A percentile compares a stretch with the other conserved stretches of the same genome.
Conservation (phyloP, 2,113 vertebrate genomes). For the Sphyrna mokarran region DNA sequence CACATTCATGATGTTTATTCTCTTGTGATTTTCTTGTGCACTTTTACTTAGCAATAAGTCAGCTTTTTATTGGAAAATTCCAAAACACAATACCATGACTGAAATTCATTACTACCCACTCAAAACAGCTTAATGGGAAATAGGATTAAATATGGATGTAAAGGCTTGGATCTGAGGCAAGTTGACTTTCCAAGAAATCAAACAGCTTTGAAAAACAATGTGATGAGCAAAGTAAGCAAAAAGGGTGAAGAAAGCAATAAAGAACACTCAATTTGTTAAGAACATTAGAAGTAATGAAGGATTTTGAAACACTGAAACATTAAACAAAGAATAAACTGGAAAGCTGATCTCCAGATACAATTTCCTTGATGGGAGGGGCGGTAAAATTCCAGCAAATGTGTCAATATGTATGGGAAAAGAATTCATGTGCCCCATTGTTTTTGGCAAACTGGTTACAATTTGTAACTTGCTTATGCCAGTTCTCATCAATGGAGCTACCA, state of each 20-base stretch:
- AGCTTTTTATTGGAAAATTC: not conserved
- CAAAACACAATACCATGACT: not conserved
- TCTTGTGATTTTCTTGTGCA: not conserved
- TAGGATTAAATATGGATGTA: not conserved
- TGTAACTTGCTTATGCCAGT: too few species aligned
- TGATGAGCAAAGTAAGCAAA: not conserved
- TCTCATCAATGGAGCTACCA: too few species aligned
- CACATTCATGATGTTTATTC: not conserved
- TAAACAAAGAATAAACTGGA: not conserved
- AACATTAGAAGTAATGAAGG: not conserved
- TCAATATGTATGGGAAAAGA: not conserved
- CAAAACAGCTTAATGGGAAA: not conserved
- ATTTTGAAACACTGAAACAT: not conserved
- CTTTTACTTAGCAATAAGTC: not conserved
- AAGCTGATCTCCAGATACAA: not conserved
- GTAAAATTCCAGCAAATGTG: not conserved
- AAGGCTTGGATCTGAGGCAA: not conserved
- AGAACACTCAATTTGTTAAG: not conserved
- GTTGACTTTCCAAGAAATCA: not conserved
- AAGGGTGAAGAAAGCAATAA: not conserved
- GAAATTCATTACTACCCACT: not conserved
- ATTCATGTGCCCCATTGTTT: too few species aligned
- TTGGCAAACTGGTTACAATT: too few species aligned
- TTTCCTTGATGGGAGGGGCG: too few species aligned
- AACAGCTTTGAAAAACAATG: not conserved